Base-by-base conservation (phyloP, 2,797 vertebrate species). In the Trachops cirrhosus region DNA sequence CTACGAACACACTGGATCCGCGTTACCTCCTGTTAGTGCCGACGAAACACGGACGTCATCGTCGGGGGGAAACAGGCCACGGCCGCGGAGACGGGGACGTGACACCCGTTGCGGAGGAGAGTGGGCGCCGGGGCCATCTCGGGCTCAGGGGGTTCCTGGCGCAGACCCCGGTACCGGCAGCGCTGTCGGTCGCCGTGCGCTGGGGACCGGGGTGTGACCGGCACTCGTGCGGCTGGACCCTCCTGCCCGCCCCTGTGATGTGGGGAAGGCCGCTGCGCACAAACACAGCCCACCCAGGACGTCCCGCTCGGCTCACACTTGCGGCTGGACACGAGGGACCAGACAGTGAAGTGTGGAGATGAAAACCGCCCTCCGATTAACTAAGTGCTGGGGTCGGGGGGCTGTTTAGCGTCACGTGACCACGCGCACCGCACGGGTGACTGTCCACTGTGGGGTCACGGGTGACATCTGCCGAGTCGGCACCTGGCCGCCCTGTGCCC, bases 21-120 rank as follows among this genome's bases (percentile, higher is more conserved):
- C 73, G 98, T 96, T 97, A 89, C 91, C 98, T 98, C 97, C 95
- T 96, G 98, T 97, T 96, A 98, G 95, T 89, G 91, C 91, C 90
- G 97, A 98, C 68, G 83, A 91, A 97, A 98, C 98, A 85, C 73
- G 97, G 98, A 98, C 98, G 97, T 98, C 97, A 98, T 98, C 98
- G 91, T 89, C 82, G 52, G 90, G 68, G 77, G 86, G 50, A 89
- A 89, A 90, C n/a, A 41, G 62, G 11, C 57, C 11, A 14, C 1
- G 5, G 57, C 29, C 24, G 24, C 54, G 11, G 54, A 11, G 52
- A 54, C 9, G 26, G 57, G 57, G 57, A 12, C 10, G 57, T 12
- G 24, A 29, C 24, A 12, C 24, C 57, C 10, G 10, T 10, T 10
- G 9, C 10, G 4, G 57, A 26, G 57, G 24, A 4, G 57, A 10